phyloP scores from a whole-genome alignment of 2,797 vertebrate species.

The Sphenodon punctatus region DNA sequence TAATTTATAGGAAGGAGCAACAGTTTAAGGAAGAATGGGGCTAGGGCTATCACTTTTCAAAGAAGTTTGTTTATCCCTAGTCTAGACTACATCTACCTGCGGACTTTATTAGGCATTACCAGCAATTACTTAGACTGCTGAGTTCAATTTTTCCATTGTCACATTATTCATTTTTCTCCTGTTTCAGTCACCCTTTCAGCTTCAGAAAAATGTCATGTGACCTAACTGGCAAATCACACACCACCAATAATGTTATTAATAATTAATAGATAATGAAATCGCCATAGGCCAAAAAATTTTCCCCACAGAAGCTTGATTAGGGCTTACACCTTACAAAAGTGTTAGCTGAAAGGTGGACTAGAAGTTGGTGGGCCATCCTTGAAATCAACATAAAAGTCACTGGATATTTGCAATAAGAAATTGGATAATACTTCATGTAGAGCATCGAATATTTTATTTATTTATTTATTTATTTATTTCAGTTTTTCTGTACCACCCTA shows the following conservation, averaged over 20 bases:
- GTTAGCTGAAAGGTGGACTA: too few species aligned
- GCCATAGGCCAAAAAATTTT: too few species aligned
- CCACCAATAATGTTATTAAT: neutral
- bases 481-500: too few species aligned
- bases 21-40: neutral
- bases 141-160: neutral
- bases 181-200: neutral
- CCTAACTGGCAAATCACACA: neutral
- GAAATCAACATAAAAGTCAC: neutral
- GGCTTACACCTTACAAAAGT: too few species aligned
- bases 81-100: neutral
- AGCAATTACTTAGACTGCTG: neutral
- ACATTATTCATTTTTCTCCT: constrained; percentile 19
- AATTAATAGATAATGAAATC: too few species aligned
- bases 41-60: neutral
- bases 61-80: neutral
- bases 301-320: too few species aligned
- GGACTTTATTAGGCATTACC: neutral
- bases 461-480: too few species aligned
- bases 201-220: neutral
- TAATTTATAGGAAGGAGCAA: constrained; percentile 13
- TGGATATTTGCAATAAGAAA: constrained; percentile 21
- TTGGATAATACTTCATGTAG: too few species aligned
- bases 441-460: too few species aligned
- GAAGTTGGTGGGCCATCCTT: too few species aligned